Conservation (phyloP, 2,797 vertebrate species). For the Chloroceryle amazona region DNA sequence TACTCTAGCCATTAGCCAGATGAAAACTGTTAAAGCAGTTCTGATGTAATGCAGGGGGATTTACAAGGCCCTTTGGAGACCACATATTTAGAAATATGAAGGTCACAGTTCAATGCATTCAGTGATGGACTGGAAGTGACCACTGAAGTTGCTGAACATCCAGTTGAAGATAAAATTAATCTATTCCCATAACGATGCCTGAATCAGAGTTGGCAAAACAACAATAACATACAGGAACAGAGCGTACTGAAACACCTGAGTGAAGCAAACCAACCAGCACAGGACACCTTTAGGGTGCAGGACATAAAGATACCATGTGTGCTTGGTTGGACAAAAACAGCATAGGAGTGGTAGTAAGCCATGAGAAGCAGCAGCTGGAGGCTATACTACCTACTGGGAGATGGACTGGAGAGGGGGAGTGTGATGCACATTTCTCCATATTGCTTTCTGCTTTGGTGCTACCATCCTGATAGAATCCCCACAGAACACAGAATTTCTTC, state of each 20-base stretch:
- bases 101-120: background rate
- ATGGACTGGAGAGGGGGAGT: fast-evolving
- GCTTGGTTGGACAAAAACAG: background rate
- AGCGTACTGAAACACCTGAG: fast-evolving
- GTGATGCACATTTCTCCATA: background rate
- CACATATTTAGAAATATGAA: fast-evolving
- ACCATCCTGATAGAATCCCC: background rate
- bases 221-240: fast-evolving
- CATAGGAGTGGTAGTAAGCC: background rate
- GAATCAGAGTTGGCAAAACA: background rate
- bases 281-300: background rate
- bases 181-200: background rate
- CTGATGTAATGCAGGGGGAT: background rate
- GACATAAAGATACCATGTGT: background rate
- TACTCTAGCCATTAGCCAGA: background rate
- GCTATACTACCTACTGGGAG: background rate
- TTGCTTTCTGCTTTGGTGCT: background rate
- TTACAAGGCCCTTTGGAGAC: background rate
- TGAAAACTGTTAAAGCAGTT: background rate
- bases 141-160: background rate
- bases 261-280: background rate
- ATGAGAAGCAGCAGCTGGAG: fast-evolving
- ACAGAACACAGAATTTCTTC: background rate
- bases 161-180: background rate
- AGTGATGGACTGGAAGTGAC: fast-evolving